Evolutionary conservation across 2,888 invertebrate species (phyloP).

Genomic region (Habrosyne pyritoides): DNA sequence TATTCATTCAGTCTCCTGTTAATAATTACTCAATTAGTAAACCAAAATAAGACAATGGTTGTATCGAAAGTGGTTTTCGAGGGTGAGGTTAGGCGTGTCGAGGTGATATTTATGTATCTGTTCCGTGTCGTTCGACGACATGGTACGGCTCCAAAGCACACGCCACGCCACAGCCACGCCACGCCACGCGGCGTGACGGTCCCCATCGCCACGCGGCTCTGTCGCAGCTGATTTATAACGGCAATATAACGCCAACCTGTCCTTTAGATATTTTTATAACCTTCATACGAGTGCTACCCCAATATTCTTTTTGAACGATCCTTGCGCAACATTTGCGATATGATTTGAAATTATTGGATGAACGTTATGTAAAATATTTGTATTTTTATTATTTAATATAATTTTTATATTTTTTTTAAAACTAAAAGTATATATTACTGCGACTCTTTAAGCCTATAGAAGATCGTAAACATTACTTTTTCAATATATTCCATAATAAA

Average conservation of each 20-base stretch:
- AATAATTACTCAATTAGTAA: slow-evolving; percentile 7
- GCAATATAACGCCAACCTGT: slow-evolving; percentile 79
- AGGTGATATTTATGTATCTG: slow-evolving; percentile 64
- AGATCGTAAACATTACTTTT: too few species aligned
- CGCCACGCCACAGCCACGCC: slow-evolving; percentile 46
- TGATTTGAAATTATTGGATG: slow-evolving; percentile 39
- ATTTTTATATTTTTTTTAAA: too few species aligned
- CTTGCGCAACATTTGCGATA: slow-evolving; percentile 55
- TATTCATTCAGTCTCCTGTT: background rate
- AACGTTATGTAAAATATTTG: slow-evolving; percentile 8
- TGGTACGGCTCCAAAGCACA: slow-evolving; percentile 37
- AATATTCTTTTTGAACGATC: slow-evolving; percentile 40
- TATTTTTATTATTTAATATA: background rate
- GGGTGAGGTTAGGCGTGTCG: slow-evolving; percentile 17
- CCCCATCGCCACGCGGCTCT: slow-evolving; percentile 50
- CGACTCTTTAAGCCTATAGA: too few species aligned
- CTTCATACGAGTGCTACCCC: slow-evolving; percentile 50
- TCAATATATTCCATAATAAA: too few species aligned
- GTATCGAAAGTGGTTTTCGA: slow-evolving; percentile 22
- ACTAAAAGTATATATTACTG: too few species aligned
- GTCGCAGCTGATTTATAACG: slow-evolving; percentile 78
- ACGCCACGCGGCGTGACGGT: slow-evolving; percentile 46
- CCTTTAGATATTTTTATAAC: slow-evolving; percentile 80
- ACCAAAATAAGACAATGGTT: slow-evolving; percentile 8
- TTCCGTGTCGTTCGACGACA: slow-evolving; percentile 57